Percentiles rank a stretch among this genome's conserved stretches.
Conservation (phyloP, 2,888 invertebrate species). For the Epicampocera succincta region DNA sequence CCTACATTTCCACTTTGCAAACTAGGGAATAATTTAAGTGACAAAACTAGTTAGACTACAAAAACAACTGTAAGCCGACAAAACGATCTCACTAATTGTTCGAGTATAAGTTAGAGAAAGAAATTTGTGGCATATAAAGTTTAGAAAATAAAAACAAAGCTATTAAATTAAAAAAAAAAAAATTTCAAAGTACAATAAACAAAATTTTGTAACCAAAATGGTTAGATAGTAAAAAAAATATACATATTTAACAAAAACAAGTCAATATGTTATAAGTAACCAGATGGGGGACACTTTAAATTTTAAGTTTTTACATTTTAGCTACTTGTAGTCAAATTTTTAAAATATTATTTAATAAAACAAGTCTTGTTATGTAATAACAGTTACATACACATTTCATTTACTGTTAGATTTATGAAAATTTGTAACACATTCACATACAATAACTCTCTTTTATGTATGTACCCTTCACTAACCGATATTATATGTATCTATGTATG, state of each 20-base stretch:
- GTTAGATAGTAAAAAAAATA: background rate
- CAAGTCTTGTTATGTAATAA: no score
- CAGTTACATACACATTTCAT: no score
- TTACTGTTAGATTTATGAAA: no score
- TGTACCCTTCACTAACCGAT: no score
- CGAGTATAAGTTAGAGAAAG: constrained; percentile 1
- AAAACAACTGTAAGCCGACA: constrained; percentile 3
- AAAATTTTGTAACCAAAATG: constrained; percentile 6
- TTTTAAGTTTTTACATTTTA: no score
- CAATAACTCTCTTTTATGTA: no score
- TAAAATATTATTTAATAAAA: no score
- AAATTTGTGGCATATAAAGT: constrained; percentile 47
- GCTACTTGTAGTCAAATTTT: no score
- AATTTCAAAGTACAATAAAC: constrained; percentile 16
- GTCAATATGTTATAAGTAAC: background rate
- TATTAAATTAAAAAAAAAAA: background rate
- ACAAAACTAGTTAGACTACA: constrained; percentile 35
- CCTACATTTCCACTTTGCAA: constrained; percentile 34
- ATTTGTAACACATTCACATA: no score
- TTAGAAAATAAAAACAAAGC: constrained; percentile 11
- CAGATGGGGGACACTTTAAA: no score
- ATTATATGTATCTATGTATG: no score
- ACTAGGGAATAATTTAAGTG: constrained; percentile 18
- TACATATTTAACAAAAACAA: background rate
- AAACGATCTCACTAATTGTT: constrained; percentile 20